Conservation (phyloP, 2,113 vertebrate genomes). For the Platycercus adscitus region DNA sequence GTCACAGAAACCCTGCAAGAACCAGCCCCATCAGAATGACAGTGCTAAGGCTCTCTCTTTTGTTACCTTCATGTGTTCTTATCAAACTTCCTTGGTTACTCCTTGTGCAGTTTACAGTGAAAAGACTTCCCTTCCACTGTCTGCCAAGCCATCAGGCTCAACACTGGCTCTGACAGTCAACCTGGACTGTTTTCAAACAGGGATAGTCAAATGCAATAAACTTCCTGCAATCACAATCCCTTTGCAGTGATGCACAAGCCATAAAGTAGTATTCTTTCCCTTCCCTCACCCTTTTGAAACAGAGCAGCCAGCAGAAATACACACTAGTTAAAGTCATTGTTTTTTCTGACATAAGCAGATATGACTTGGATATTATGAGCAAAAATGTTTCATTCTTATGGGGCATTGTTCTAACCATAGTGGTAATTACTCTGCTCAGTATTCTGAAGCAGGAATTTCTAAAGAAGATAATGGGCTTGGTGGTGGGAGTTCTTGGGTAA, state of each 20-base stretch:
- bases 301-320: background rate
- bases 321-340: background rate
- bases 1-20: background rate
- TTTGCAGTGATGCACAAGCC: background rate
- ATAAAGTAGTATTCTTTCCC: background rate
- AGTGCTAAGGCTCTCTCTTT: background rate
- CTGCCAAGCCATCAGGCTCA: background rate
- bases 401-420: slow-evolving; percentile 38
- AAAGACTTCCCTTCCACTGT: background rate
- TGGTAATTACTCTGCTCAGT: background rate
- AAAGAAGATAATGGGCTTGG: slow-evolving; percentile 4
- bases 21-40: background rate
- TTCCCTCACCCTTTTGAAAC: background rate
- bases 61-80: background rate
- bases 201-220: background rate
- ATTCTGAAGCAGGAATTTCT: slow-evolving; percentile 41
- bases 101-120: background rate
- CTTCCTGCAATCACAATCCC: background rate
- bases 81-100: background rate
- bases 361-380: background rate
- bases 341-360: slow-evolving; percentile 38
- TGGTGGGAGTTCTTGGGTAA: background rate
- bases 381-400: slow-evolving; percentile 44
- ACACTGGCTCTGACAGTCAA: background rate
- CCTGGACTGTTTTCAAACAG: slow-evolving; percentile 12